Evolutionary conservation across 2,888 invertebrate species (phyloP).

Genomic region (Chymomyza caudatula): DNA sequence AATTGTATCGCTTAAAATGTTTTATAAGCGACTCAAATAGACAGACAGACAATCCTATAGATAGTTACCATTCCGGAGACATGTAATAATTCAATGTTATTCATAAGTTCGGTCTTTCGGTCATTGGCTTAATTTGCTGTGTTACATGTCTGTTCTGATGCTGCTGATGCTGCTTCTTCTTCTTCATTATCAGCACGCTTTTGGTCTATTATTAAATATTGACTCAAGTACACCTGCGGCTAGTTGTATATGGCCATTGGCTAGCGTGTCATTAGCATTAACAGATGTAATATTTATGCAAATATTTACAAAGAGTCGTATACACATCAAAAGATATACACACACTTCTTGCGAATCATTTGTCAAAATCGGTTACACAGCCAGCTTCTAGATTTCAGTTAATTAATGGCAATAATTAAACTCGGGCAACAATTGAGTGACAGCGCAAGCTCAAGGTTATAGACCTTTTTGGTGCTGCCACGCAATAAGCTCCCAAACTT

Average conservation of each 20-base stretch:
- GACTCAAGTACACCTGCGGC: not conserved
- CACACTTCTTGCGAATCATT: conserved; percentile 49
- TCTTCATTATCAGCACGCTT: not conserved
- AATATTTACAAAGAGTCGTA: conserved; percentile 50
- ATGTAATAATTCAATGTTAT: conserved; percentile 44
- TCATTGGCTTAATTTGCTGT: conserved; percentile 54
- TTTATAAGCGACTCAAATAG: conserved; percentile 50
- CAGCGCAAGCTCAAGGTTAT: conserved; percentile 53
- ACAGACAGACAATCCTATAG: conserved; percentile 13
- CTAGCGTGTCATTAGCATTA: not conserved
- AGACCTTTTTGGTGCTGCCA: conserved; percentile 44
- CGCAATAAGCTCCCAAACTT: not conserved
- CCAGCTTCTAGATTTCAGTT: conserved; percentile 24
- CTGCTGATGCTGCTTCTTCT: too few relatives aligned
- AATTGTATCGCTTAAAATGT: conserved; percentile 74
- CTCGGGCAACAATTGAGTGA: conserved; percentile 28
- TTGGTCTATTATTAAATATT: not conserved
- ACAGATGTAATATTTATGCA: conserved; percentile 58
- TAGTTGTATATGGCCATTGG: not conserved
- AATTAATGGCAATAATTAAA: conserved; percentile 66
- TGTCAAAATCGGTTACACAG: conserved; percentile 57
- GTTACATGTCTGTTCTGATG: not conserved
- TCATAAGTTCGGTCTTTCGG: conserved; percentile 55
- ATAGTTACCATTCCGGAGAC: not conserved
- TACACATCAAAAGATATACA: not conserved